These are phyloP conservation scores for Ispidina picta DNA, from an alignment of 2,797 vertebrate genomes.

Conservation along the genomic window DNA sequence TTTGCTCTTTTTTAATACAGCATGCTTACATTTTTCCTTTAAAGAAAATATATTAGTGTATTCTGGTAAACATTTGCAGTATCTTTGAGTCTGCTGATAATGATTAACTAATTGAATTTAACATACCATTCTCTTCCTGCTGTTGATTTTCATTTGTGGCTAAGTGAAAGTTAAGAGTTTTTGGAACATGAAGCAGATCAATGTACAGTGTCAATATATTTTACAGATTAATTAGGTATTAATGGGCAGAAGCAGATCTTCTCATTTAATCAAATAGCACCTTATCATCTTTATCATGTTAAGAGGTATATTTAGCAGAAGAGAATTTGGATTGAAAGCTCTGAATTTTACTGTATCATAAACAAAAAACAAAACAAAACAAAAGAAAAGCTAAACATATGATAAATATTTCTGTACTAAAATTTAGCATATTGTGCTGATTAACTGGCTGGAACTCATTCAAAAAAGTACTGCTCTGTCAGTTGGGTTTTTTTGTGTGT, in stretches of 20 bases:
- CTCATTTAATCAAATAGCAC: neutral
- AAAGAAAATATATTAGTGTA: neutral
- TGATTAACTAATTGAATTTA: slow-evolving; percentile 31
- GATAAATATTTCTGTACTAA: neutral
- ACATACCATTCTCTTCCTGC: neutral
- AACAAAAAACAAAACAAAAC: neutral
- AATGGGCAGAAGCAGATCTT: neutral
- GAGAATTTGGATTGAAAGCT: neutral
- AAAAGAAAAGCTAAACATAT: neutral
- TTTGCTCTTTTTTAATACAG: neutral
- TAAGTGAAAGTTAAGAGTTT: neutral
- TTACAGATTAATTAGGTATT: slow-evolving; percentile 5
- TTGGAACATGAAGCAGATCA: neutral
- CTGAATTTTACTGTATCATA: neutral
- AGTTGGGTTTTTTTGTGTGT: neutral
- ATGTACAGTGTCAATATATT: neutral
- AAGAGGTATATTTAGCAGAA: neutral
- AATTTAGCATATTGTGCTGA: neutral
- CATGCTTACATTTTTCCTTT: neutral
- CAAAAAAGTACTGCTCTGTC: neutral
- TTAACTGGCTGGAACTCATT: neutral
- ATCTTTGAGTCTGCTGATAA: neutral
- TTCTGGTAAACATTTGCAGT: neutral
- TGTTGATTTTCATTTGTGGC: slow-evolving; percentile 10
- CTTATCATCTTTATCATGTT: neutral